phyloP scores from a whole-genome alignment of 2,888 invertebrate genomes.

The Malacosoma neustria region DNA sequence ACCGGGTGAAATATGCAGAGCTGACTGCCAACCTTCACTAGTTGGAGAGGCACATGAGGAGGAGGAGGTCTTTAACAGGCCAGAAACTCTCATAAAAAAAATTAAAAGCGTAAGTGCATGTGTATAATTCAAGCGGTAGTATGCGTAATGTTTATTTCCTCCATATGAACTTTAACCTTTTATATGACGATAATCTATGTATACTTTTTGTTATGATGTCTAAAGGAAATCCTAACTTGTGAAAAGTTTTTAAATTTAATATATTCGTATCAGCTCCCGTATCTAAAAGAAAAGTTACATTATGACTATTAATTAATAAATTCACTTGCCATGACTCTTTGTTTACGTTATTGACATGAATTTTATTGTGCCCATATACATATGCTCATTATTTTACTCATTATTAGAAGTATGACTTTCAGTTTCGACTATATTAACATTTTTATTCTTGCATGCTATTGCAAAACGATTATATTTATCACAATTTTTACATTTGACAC shows the following conservation, averaged over 20 bases:
- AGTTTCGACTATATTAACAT: not conserved
- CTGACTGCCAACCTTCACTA: too few relatives aligned
- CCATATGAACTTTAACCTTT: too few relatives aligned
- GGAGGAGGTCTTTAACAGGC: too few relatives aligned
- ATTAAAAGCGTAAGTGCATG: too few relatives aligned
- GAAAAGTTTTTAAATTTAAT: not conserved
- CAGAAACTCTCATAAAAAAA: too few relatives aligned
- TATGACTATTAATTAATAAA: not conserved
- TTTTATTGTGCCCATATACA: not conserved
- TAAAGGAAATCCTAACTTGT: too few relatives aligned
- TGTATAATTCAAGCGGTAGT: too few relatives aligned
- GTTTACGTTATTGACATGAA: constrained; percentile 16
- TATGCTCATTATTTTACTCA: not conserved
- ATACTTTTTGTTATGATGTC: not conserved
- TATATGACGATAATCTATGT: not conserved
- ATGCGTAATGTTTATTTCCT: too few relatives aligned
- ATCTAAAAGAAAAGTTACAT: not conserved
- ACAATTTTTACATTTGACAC: not conserved
- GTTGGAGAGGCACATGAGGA: too few relatives aligned
- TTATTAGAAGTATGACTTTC: not conserved
- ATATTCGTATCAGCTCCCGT: not conserved
- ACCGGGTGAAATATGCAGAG: too few relatives aligned
- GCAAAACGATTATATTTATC: too few relatives aligned
- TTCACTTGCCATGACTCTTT: not conserved
- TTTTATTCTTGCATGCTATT: not conserved